Base-by-base conservation (phyloP, 2,888 invertebrate genomes). In the Eilema caniola region DNA sequence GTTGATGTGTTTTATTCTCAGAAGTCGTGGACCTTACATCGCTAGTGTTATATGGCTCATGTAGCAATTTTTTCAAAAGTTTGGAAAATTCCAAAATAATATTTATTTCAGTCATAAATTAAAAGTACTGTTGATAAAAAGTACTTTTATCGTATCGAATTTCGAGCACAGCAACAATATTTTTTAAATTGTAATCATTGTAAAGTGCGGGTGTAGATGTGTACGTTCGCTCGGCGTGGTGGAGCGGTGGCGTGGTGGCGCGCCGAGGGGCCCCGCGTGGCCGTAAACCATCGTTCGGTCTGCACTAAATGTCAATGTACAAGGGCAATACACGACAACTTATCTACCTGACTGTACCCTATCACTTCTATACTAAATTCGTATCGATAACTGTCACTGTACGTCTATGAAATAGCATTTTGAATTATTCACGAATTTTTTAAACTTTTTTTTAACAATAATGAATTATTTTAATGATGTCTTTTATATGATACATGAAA, bases 231-330 rank as follows among this genome's bases (percentile, higher is more conserved):
- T 56, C 78, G 75, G 77, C 78, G 77, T 77, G 79, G 71, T 71
- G 28, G 62, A 33, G 61, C 77, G 79, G 72, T 71, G 25, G 66
- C 24, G 56, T 71, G 70, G 62, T 60, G 67, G 71, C 68, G 65
- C 71, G 71, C 31, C 68, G 73, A 72, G 71, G 67, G 65, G 61
- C 68, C 57, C 69, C 11, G 37, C 24, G 47, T 41, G 72, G 70
- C 86, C 89, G 88, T 92, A 92, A 93, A 92, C 84, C 89, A 91
- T 87, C 84, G 86, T 84, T 88, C 83, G 79, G 83, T 79, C 83
- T 85, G 86, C 85, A 90, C 89, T 93, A 89, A 92, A 92, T 90
- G 92, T 93, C 93, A 92, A 87, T 86, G 88, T 89, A 87, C 88
- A 88, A 89, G 87, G 69, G 74, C 72, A 77, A 70, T 70, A 69